Conservation (phyloP, 2,113 vertebrate species). For the Puntigrus tetrazona region DNA sequence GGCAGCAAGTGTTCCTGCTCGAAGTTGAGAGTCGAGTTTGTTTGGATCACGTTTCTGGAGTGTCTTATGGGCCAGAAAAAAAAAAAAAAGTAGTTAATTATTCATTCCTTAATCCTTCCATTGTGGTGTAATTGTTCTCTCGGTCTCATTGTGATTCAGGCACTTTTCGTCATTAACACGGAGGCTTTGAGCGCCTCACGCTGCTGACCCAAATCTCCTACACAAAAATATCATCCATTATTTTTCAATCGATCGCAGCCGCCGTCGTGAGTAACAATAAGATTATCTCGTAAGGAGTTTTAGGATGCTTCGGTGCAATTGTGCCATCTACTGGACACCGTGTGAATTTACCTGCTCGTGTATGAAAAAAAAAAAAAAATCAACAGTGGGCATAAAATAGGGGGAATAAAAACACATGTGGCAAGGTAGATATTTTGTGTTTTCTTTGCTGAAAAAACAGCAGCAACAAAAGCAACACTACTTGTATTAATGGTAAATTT, state of each 20-base stretch:
- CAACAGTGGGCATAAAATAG: neutral
- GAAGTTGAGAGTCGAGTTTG: neutral
- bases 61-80: neutral
- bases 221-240: neutral
- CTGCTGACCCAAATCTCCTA: neutral
- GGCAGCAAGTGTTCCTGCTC: neutral
- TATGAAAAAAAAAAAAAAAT: neutral
- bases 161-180: conserved; percentile 11
- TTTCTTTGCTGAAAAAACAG: too few relatives aligned
- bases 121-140: conserved; percentile 37
- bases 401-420: neutral
- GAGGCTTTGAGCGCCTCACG: neutral
- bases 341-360: neutral
- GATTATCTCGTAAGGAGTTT: neutral
- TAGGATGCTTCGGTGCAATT: neutral
- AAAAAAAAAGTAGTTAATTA: conserved; percentile 25
- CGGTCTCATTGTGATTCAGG: conserved; percentile 21
- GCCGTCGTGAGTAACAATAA: too few relatives aligned
- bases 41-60: conserved; percentile 4
- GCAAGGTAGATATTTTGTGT: too few relatives aligned
- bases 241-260: neutral
- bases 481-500: too few relatives aligned
- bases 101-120: conserved; percentile 35
- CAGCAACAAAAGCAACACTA: too few relatives aligned
- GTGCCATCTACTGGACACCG: conserved; percentile 39